Evolutionary conservation across 2,888 invertebrate species (phyloP).

Genomic region (Melikaiella ostensackeni): DNA sequence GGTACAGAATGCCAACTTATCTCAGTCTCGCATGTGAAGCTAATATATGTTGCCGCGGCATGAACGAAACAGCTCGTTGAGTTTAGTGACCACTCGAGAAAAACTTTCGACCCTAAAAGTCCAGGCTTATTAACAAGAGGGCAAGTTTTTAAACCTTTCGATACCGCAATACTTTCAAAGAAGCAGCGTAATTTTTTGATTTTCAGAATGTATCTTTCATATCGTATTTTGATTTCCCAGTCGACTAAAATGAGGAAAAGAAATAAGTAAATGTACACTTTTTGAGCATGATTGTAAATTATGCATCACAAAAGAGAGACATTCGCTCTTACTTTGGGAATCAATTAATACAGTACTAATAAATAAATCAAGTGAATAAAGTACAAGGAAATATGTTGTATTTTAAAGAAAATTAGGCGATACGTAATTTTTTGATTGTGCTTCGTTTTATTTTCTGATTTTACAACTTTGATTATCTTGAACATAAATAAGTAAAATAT

Average conservation of each 20-base stretch:
- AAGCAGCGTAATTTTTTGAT: not conserved
- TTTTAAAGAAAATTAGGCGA: no score
- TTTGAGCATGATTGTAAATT: no score
- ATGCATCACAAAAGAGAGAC: no score
- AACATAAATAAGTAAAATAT: no score
- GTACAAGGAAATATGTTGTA: no score
- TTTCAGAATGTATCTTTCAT: not conserved
- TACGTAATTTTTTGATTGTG: no score
- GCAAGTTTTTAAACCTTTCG: not conserved
- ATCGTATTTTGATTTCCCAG: no score
- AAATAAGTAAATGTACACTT: not conserved
- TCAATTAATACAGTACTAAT: no score
- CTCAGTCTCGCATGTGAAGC: slow-evolving; percentile 51
- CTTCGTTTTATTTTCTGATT: no score
- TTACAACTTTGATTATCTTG: no score
- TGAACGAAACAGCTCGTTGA: slow-evolving; percentile 60
- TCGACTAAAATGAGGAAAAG: not conserved
- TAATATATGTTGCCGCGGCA: slow-evolving; percentile 67
- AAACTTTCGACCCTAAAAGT: slow-evolving; percentile 24
- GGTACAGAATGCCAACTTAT: slow-evolving; percentile 48
- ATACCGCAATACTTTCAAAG: not conserved
- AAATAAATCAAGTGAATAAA: no score
- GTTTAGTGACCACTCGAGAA: slow-evolving; percentile 15
- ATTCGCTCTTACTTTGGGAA: no score
- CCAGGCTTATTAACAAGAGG: not conserved